phyloP scores from a whole-genome alignment of 2,888 invertebrate genomes.

The Drosophila kuntzei region DNA sequence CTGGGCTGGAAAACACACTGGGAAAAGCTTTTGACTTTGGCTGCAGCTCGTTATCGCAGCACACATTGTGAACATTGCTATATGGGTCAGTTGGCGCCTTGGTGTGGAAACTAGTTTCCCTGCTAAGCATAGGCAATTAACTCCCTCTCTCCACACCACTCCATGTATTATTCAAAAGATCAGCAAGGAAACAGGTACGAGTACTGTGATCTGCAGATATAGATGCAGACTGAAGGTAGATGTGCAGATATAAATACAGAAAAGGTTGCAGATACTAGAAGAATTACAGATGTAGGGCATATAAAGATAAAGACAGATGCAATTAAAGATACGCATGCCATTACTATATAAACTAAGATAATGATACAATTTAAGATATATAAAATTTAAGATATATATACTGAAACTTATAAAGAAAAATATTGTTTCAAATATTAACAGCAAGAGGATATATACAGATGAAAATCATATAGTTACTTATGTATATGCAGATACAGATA shows the following conservation, averaged over 20 bases:
- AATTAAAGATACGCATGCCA: neutral
- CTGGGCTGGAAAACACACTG: slow-evolving; percentile 12
- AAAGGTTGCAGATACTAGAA: neutral
- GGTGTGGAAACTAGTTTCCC: slow-evolving; percentile 59
- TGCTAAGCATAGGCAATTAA: slow-evolving; percentile 45
- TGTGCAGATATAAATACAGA: slow-evolving; percentile 1
- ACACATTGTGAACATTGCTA: slow-evolving; percentile 31
- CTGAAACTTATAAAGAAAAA: neutral
- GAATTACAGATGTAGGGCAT: neutral
- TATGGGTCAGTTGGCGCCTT: slow-evolving; percentile 77
- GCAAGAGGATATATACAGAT: neutral
- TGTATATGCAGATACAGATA: no score
- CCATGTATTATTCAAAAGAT: slow-evolving; percentile 13
- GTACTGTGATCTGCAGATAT: slow-evolving; percentile 12
- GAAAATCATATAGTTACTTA: neutral
- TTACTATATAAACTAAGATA: no score
- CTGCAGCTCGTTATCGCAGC: slow-evolving; percentile 52
- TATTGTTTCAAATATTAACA: no score
- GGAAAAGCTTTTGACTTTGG: slow-evolving; percentile 16
- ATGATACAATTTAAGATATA: neutral
- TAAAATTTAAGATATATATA: neutral
- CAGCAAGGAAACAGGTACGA: slow-evolving; percentile 28
- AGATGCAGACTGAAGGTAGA: slow-evolving; percentile 17
- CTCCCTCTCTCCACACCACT: neutral
- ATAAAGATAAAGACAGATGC: neutral